These are phyloP conservation scores for Phylloscopus trochiloides DNA, from an alignment of 2,113 vertebrate genomes.

Conservation along the genomic window DNA sequence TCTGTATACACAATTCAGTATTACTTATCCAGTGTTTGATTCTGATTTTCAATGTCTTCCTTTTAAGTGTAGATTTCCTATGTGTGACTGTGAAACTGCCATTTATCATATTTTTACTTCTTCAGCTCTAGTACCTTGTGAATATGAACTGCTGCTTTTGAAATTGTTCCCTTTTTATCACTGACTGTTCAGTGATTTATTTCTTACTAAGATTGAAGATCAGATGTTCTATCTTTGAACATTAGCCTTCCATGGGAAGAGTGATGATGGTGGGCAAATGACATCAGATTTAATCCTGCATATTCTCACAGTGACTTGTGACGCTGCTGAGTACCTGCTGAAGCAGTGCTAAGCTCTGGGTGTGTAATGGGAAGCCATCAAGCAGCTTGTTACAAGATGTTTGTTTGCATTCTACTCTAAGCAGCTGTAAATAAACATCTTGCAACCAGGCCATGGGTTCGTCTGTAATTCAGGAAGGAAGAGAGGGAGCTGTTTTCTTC, in stretches of 20 bases:
- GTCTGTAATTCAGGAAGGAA: not conserved
- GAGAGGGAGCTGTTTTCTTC: not conserved
- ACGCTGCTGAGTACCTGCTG: not conserved
- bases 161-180: not conserved
- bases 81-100: not conserved
- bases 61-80: not conserved
- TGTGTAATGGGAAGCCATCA: not conserved
- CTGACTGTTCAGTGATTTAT: not conserved
- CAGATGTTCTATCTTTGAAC: not conserved
- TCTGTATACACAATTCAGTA: not conserved
- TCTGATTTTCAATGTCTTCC: not conserved
- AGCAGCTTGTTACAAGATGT: not conserved
- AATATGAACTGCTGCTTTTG: not conserved
- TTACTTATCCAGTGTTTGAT: not conserved
- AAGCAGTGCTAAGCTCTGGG: not conserved
- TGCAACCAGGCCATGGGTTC: not conserved
- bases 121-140: not conserved
- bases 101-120: not conserved
- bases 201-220: not conserved
- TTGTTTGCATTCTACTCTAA: not conserved
- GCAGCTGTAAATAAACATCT: conserved; percentile 32
- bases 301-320: not conserved
- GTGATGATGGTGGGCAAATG: not conserved
- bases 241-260: not conserved
- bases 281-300: not conserved